phyloP scores from a whole-genome alignment of 2,113 vertebrate species.

The Calonectris borealis region DNA sequence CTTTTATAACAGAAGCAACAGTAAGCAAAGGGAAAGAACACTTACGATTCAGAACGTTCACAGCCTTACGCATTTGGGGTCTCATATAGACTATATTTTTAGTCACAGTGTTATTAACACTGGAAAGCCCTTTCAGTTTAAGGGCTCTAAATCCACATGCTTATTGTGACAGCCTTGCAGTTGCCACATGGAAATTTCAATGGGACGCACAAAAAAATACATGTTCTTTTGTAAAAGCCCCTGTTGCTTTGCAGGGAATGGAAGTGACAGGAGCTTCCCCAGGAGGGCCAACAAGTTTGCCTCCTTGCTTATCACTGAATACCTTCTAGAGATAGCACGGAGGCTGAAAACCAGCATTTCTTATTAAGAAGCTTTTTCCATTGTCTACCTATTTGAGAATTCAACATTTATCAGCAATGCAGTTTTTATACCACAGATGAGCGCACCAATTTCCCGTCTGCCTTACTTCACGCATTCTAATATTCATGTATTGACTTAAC shows the following conservation, averaged over 20 bases:
- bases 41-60: accelerated
- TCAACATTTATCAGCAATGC: background rate
- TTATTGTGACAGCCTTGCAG: background rate
- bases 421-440: background rate
- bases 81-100: background rate
- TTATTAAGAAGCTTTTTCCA: background rate
- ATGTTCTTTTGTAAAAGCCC: background rate
- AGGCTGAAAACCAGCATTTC: background rate
- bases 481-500: background rate
- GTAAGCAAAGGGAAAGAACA: background rate
- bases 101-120: background rate
- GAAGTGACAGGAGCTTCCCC: background rate
- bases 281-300: background rate
- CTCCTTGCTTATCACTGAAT: background rate
- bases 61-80: background rate
- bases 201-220: background rate
- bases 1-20: background rate
- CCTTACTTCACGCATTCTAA: background rate
- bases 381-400: background rate
- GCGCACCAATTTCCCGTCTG: background rate
- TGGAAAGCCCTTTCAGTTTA: background rate
- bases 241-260: background rate
- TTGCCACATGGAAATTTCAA: background rate
- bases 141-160: background rate
- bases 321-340: background rate